A percentile compares a stretch with the other conserved stretches of the same genome.
These are phyloP conservation scores for Premnoplex brunnescens DNA, from an alignment of 2,797 vertebrate genomes.

Conservation along the genomic window DNA sequence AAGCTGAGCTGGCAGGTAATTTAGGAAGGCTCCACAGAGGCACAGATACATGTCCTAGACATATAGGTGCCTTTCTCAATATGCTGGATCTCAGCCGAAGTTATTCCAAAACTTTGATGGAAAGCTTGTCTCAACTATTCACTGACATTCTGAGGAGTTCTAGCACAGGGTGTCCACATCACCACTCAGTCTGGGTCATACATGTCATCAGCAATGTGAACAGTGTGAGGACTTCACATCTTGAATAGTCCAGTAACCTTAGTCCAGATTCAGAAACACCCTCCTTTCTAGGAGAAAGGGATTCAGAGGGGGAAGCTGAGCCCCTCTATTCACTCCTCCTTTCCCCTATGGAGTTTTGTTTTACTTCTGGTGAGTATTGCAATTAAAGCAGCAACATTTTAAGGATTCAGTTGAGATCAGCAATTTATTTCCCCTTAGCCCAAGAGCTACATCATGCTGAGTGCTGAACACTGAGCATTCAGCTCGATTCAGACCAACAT, in stretches of 20 bases:
- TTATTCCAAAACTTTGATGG: not conserved
- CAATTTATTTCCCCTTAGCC: not conserved
- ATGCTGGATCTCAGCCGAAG: not conserved
- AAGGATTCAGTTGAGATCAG: not conserved
- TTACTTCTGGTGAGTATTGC: not conserved
- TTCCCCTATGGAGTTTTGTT: not conserved
- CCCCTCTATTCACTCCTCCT: not conserved
- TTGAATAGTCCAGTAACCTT: not conserved
- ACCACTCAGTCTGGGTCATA: not conserved
- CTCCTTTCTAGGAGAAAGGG: not conserved
- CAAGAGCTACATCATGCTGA: not conserved
- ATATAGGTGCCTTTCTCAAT: not conserved
- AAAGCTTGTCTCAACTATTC: not conserved
- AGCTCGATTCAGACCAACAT: not conserved
- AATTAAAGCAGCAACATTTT: not conserved
- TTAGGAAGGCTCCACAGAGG: not conserved
- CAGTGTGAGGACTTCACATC: not conserved
- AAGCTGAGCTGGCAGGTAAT: not conserved
- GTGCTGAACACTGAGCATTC: not conserved
- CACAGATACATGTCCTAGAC: not conserved
- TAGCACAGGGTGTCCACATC: not conserved
- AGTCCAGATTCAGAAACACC: not conserved
- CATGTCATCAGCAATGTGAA: accelerated
- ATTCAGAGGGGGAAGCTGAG: too few species aligned
- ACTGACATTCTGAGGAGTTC: not conserved